These are phyloP conservation scores for Forbesichthys papilliferus DNA, from an alignment of 2,113 vertebrate species.

Conservation along the genomic window DNA sequence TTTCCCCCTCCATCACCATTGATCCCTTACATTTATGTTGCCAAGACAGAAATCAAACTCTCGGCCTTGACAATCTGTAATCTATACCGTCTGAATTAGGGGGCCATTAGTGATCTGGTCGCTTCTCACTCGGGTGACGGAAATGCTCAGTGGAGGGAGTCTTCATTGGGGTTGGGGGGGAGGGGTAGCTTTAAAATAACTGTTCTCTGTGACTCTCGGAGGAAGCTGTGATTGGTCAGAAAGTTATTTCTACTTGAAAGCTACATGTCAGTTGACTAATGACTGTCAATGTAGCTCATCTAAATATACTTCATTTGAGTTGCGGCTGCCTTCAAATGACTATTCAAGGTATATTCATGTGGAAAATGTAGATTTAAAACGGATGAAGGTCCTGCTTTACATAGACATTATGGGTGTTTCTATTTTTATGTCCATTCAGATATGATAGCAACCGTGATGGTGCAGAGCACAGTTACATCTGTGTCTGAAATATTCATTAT, in stretches of 20 bases:
- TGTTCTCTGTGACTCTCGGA: slow-evolving; percentile 41
- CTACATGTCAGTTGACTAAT: slow-evolving; percentile 39
- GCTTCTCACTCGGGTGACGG: slow-evolving; percentile 44
- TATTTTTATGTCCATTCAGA: slow-evolving; percentile 23
- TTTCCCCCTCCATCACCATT: slow-evolving; percentile 44
- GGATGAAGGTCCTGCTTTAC: slow-evolving; percentile 31
- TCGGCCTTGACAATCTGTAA: slow-evolving; percentile 64
- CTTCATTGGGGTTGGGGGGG: slow-evolving; percentile 34
- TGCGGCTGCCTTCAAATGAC: slow-evolving; percentile 32
- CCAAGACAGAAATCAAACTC: slow-evolving; percentile 63
- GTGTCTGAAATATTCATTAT: slow-evolving; percentile 47
- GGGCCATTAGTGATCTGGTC: slow-evolving; percentile 57
- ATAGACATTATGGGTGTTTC: slow-evolving; percentile 16
- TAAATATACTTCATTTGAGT: slow-evolving; percentile 48
- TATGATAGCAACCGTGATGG: slow-evolving; percentile 22
- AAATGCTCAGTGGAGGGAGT: slow-evolving; percentile 48
- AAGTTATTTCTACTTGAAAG: slow-evolving; percentile 41
- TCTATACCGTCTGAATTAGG: slow-evolving; percentile 70
- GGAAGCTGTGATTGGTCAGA: slow-evolving; percentile 42
- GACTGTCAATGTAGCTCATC: slow-evolving; percentile 47
- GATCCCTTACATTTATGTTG: slow-evolving; percentile 70
- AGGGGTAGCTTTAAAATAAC: slow-evolving; percentile 40
- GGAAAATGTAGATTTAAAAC: slow-evolving; percentile 48
- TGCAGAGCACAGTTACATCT: slow-evolving; percentile 18
- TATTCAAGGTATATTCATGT: slow-evolving; percentile 41